Percentiles rank a stretch among this genome's conserved stretches.
Evolutionary conservation across 2,797 vertebrate species (phyloP).

Genomic region (Protosalanx chinensis): DNA sequence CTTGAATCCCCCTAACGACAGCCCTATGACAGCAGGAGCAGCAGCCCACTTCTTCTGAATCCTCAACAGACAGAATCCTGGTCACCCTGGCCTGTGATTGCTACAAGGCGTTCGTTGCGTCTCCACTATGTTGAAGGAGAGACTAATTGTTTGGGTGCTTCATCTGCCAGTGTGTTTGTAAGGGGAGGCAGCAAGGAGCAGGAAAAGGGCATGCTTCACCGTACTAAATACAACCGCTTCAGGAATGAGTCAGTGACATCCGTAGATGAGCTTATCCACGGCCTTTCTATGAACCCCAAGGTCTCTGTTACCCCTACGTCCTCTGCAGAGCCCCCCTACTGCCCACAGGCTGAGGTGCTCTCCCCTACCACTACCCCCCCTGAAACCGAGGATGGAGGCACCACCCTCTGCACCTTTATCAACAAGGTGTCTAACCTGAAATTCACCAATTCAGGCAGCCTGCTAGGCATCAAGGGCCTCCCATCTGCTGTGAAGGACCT

Average conservation of each 20-base stretch:
- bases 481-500: conserved; percentile 95
- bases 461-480: conserved; percentile 91
- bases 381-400: conserved; percentile 92
- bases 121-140: conserved; percentile 84
- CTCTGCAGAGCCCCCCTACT: conserved; percentile 81
- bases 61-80: conserved; percentile 57
- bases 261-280: conserved; percentile 95
- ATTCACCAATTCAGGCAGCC: conserved; percentile 88
- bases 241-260: conserved; percentile 99
- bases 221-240: conserved; percentile 99
- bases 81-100: conserved; percentile 67
- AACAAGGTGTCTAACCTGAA: conserved; percentile 98
- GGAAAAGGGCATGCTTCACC: conserved; percentile 99
- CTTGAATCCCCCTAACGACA: conserved; percentile 63
- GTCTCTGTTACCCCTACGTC: conserved; percentile 83
- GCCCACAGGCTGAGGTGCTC: conserved; percentile 78
- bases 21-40: conserved; percentile 58
- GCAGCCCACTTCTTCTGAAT: conserved; percentile 57
- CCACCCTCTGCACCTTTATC: conserved; percentile 92
- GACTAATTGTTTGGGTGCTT: conserved; percentile 78
- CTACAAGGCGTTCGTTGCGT: conserved; percentile 73
- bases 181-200: conserved; percentile 53
- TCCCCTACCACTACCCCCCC: conserved; percentile 61
- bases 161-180: conserved; percentile 81
- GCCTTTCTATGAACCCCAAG: conserved; percentile 95